Percentiles rank a stretch among this genome's conserved stretches.
Evolutionary conservation across 1,140 invertebrate genomes (phyloP).

Genomic region (Goniozus legneri): DNA sequence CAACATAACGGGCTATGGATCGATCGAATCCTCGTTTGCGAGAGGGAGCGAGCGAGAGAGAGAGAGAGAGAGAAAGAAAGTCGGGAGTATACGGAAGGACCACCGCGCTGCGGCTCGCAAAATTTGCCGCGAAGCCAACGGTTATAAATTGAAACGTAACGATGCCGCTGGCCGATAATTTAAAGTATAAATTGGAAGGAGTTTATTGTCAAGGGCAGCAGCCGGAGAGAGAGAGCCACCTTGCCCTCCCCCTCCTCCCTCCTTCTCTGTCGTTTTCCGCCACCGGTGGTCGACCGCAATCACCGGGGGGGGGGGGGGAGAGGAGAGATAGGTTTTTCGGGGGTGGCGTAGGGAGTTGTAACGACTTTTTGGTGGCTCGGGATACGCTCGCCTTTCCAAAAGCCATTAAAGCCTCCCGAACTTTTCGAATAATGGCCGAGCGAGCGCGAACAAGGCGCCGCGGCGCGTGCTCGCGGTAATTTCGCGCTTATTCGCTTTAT

Average conservation of each 20-base stretch:
- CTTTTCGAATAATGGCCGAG: slow-evolving; percentile 45
- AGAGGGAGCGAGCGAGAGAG: not conserved
- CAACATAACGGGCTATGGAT: slow-evolving; percentile 5
- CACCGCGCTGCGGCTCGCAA: slow-evolving; percentile 17
- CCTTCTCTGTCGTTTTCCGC: no score
- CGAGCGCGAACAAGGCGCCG: slow-evolving; percentile 11
- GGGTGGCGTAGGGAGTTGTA: slow-evolving; percentile 38
- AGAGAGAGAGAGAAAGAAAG: no score
- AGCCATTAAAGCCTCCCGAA: slow-evolving; percentile 45
- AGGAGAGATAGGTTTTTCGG: slow-evolving; percentile 5
- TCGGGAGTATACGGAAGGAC: not conserved
- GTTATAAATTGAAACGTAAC: slow-evolving; percentile 37
- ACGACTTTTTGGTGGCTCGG: slow-evolving; percentile 44
- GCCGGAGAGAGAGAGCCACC: no score
- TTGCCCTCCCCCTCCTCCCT: no score
- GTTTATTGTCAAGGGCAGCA: slow-evolving; percentile 33
- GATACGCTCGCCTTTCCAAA: slow-evolving; percentile 35
- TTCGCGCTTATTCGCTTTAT: slow-evolving; percentile 44
- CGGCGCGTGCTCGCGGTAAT: slow-evolving; percentile 36
- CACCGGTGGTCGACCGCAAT: slow-evolving; percentile 4
- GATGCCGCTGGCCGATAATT: slow-evolving; percentile 30
- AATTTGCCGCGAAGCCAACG: slow-evolving; percentile 28
- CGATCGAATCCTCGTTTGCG: slow-evolving; percentile 12
- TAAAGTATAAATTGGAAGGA: slow-evolving; percentile 42
- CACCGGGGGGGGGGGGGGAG: slow-evolving; percentile 1